Conservation (phyloP, 2,888 invertebrate species). For the Cataglyphis cursor region DNA sequence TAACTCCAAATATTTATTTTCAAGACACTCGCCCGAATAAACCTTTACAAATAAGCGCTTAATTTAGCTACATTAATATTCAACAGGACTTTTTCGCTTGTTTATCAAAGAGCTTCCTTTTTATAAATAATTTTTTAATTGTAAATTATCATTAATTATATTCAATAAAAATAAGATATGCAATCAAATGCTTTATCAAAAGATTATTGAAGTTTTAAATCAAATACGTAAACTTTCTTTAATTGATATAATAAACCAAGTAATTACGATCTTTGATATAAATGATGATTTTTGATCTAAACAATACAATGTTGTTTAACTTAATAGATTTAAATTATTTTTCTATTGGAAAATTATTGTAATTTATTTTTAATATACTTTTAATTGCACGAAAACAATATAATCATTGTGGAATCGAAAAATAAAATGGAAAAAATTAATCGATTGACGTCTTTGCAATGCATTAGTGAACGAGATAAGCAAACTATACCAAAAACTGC, state of each 20-base stretch:
- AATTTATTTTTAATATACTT: neutral
- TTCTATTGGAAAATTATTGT: neutral
- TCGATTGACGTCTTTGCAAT: neutral
- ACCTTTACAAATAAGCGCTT: neutral
- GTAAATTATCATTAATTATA: neutral
- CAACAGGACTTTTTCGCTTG: neutral
- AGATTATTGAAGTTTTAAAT: neutral
- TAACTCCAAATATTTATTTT: constrained; percentile 10
- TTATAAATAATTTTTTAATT: neutral
- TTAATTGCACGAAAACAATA: neutral
- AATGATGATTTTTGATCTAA: neutral
- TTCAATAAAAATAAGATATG: neutral
- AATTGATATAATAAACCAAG: neutral
- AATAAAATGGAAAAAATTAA: neutral
- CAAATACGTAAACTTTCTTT: no score
- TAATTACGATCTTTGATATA: neutral
- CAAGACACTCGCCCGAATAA: neutral
- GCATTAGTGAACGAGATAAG: neutral
- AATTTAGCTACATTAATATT: neutral
- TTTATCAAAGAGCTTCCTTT: neutral
- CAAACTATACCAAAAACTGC: neutral
- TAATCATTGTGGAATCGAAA: neutral
- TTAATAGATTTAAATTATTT: neutral
- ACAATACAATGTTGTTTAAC: neutral
- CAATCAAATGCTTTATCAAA: neutral